Base-by-base conservation (phyloP, 2,888 invertebrate genomes). In the Acleris literana region DNA sequence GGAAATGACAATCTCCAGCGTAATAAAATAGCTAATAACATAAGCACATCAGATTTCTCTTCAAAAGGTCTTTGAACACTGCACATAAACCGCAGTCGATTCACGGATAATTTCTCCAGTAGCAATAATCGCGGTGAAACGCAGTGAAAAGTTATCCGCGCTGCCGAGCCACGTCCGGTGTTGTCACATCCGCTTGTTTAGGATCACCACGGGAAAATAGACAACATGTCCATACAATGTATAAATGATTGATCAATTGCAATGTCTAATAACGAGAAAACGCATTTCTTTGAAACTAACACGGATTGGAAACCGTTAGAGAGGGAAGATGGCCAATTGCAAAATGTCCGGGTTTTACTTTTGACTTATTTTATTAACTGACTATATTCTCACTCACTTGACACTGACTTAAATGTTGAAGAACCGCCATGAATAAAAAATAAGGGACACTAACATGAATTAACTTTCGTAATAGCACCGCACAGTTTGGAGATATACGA, bases 31-130 rank as follows among this genome's bases (percentile, higher is more conserved):
- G 18, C 22, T 33, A 6, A 53, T 9, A 33, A 33, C 22, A 22
- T 1, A 16, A 52, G 33, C 39, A 25, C 44, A 55, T 20, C 59
- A 29, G 67, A 66, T 71, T 69, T 71, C 69, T 70, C 71, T 48
- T 22, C 16, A 18, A 55, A 69, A 69, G 68, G 68, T 67, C 55
- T n/a, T 29, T 33, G 9, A 67, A 51, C 61, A 51, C 44, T 52
- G 48, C 51, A 49, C 58, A 65, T 59, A 56, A 53, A 65, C 56
- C 63, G 29, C 63, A 63, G 67, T 62, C 68, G 69, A 72, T 72
- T 70, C 65, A 70, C 66, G 52, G 70, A 64, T 69, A 72, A 72
- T 74, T 74, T 74, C 74, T 72, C 74, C 67, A 46, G 33, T 51
- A 52, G 52, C 56, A 57, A 56, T 68, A 56, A 65, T 56, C 33